Evolutionary conservation across 2,797 vertebrate genomes (phyloP), one percentile per base, ranked within the genome.

Genomic region (Sebastes nivosus): DNA sequence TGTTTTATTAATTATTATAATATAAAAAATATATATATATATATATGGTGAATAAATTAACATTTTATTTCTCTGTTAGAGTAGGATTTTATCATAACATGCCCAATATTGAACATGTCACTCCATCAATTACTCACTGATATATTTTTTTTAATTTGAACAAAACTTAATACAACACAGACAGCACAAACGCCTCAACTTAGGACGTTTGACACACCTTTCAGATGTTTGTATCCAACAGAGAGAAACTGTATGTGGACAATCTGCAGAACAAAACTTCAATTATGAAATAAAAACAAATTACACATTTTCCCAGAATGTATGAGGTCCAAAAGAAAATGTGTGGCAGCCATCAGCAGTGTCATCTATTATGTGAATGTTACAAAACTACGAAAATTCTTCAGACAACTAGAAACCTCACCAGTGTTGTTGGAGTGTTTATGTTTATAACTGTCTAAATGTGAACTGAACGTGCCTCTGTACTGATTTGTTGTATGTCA

Each of bases 401-500:
- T 63, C 77, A 11, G 38, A 42, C 36, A 61, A 83, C 75, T n/a
- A 68, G 32, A 71, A 77, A 59, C 74, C 58, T 84, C 63, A 83
- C 32, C 72, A 76, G 67, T 83, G 55, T 80, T 74, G 59, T 85
- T 13, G 0, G 54, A 46, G 4, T 80, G 71, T 64, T 72, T 61
- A 58, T 77, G 34, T 76, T 77, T 81, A 78, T 72, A 80, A 88
- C 24, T 58, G 24, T 87, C 65, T 81, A 16, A 55, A 34, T 89
- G 87, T 92, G 67, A 89, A 90, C 74, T 90, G 9, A 81, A 80
- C 55, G 85, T 92, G 84, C 81, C 75, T 88, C 76, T 83, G 71
- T 91, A 68, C 60, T 60, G 38, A 91, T 78, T 24, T 82, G 72
- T 52, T 84, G 59, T 90, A 60, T 82, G 79, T 91, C 83, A 16